Base-by-base conservation (phyloP, 2,888 invertebrate genomes). In the Oscheius sp. region DNA sequence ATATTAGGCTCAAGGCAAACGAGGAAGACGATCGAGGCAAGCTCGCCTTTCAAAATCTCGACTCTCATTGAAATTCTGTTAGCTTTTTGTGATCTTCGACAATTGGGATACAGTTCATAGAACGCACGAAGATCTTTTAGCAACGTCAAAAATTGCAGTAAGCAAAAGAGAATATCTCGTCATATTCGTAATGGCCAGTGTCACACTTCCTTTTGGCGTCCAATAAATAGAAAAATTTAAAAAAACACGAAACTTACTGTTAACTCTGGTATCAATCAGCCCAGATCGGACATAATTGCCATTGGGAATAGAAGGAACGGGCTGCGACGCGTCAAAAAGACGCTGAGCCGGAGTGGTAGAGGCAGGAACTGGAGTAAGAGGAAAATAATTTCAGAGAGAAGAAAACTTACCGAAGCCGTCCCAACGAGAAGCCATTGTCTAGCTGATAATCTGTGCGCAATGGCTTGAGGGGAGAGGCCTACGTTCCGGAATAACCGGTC, bases 251-350 rank as follows among this genome's bases (percentile, higher is more conserved):
- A 66, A 75, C 81, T 76, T 23, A 80, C 82, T 78, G 75, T 82
- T 82, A 71, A 82, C 73, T 78, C 75, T 73, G 59, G 75, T 74
- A 18, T 74, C 77, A 45, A 82, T 70, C 43, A 82, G 79, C n/a
- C 75, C 76, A 56, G 77, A 76, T 69, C 82, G 55, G 29, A 76
- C 74, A 72, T 79, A 80, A 63, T 76, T 77, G 41, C 72, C 43
- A 16, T 16, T 41, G 18, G 21, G 49, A 52, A 49, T 1, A 29
- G 35, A n/a, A 16, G 52, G 3, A 12, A 16, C 25, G 18, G 25
- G 16, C 27, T 21, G 27, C 9, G 66, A 52, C 16, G 49, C 27
- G 21, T 52, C 66, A 29, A 49, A 66, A 18, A 66, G 29, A 18
- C 52, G 61, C 43, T 61, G 61, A 43, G 3, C 61, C 0, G 61